Percentiles rank a stretch among this genome's conserved stretches.
Evolutionary conservation across 1,140 invertebrate genomes (phyloP).

Genomic region (Xylocopa sonorina): DNA sequence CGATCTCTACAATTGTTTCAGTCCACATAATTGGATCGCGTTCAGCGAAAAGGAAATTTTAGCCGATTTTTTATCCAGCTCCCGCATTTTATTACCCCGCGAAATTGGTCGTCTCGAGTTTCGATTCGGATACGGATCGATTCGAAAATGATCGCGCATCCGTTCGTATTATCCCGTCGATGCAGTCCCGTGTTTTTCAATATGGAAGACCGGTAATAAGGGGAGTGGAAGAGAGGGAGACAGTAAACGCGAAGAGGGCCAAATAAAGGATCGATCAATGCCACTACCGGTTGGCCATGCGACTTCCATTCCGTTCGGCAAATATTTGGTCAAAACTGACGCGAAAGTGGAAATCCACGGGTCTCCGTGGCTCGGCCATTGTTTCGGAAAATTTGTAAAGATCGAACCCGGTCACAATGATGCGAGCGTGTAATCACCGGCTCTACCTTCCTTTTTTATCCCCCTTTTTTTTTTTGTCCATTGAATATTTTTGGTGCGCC

Average conservation of each 20-base stretch:
- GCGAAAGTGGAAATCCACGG: conserved; percentile 59
- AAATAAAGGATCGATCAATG: conserved; percentile 60
- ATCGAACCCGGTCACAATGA: conserved; percentile 58
- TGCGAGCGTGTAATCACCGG: conserved; percentile 55
- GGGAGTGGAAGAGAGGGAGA: not conserved
- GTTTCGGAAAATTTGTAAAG: conserved; percentile 66
- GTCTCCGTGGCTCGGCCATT: conserved; percentile 48
- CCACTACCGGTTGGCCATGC: conserved; percentile 32
- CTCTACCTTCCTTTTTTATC: not conserved
- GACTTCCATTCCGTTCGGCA: conserved; percentile 63
- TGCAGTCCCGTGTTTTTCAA: not conserved
- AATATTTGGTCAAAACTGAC: conserved; percentile 69
- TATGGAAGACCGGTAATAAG: not conserved
- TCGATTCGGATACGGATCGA: not conserved
- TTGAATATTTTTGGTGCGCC: conserved; percentile 57
- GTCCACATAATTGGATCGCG: not conserved
- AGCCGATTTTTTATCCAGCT: too few relatives aligned
- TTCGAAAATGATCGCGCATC: not conserved
- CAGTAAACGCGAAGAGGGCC: too few relatives aligned
- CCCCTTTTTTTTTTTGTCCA: conserved; percentile 33
- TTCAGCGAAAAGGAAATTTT: too few relatives aligned
- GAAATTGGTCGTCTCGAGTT: not conserved
- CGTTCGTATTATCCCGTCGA: not conserved
- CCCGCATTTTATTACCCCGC: too few relatives aligned
- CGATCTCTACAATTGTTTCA: not conserved